Conservation (phyloP, 2,888 invertebrate genomes). For the Melieria crassipennis region DNA sequence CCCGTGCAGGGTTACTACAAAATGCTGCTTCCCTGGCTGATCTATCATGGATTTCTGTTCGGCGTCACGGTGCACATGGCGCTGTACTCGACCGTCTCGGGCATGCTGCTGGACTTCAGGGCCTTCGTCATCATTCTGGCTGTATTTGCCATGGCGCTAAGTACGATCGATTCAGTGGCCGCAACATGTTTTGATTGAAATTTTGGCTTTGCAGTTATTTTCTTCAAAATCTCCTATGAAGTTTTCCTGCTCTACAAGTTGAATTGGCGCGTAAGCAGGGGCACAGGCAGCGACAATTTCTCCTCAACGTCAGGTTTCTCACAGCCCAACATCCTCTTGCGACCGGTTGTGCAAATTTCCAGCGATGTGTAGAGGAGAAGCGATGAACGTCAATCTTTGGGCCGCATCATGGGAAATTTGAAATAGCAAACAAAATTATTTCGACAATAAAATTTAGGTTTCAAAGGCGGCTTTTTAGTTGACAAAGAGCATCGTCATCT, state of each 20-base stretch:
- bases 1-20: conserved; percentile 29
- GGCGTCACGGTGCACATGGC: conserved; percentile 49
- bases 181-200: background rate
- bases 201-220: conserved; percentile 45
- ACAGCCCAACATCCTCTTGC: too few relatives aligned
- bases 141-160: conserved; percentile 1
- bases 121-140: conserved; percentile 39
- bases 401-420: too few relatives aligned
- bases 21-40: conserved; percentile 53
- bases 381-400: too few relatives aligned
- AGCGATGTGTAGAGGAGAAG: too few relatives aligned
- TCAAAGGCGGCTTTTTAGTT: too few relatives aligned
- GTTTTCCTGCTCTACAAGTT: conserved; percentile 53
- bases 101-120: conserved; percentile 51
- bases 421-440: too few relatives aligned
- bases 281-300: background rate
- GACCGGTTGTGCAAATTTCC: too few relatives aligned
- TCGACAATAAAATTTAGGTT: too few relatives aligned
- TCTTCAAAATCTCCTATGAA: conserved; percentile 52
- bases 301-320: background rate
- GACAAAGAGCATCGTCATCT: too few relatives aligned
- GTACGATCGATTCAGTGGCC: background rate
- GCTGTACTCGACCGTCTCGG: conserved; percentile 47
- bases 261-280: conserved; percentile 23
- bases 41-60: conserved; percentile 52